Conservation (phyloP, 2,113 vertebrate genomes). For the Dendropsophus ebraccatus region DNA sequence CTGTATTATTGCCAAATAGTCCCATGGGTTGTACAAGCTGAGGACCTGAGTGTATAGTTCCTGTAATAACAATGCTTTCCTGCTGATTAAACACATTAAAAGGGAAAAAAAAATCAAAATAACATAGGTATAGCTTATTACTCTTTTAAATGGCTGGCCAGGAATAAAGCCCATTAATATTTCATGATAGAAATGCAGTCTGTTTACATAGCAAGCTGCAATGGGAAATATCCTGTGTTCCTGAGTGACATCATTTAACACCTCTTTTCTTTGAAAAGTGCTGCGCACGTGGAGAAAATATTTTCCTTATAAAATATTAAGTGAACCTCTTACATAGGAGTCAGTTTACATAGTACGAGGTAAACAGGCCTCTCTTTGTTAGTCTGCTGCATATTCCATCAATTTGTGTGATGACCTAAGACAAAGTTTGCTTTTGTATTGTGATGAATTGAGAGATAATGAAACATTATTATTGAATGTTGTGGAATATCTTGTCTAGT, state of each 20-base stretch:
- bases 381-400: slow-evolving; percentile 21
- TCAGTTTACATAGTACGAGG: slow-evolving; percentile 27
- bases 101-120: neutral
- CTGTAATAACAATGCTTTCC: slow-evolving; percentile 31
- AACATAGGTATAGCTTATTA: slow-evolving; percentile 25
- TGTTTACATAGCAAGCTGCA: slow-evolving; percentile 39
- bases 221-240: slow-evolving; percentile 35
- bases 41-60: slow-evolving; percentile 2
- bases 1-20: neutral
- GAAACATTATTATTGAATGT: slow-evolving; percentile 42
- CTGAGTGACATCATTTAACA: slow-evolving; percentile 54
- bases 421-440: neutral
- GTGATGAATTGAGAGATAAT: slow-evolving; percentile 32
- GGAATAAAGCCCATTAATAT: slow-evolving; percentile 40
- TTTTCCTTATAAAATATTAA: slow-evolving; percentile 54
- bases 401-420: slow-evolving; percentile 34
- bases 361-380: slow-evolving; percentile 33
- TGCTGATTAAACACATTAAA: slow-evolving; percentile 48
- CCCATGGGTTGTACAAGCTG: neutral
- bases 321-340: neutral
- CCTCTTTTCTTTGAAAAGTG: slow-evolving; percentile 26
- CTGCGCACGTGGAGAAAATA: slow-evolving; percentile 31
- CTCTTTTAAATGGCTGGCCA: neutral
- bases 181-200: slow-evolving; percentile 28
- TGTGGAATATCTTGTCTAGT: slow-evolving; percentile 9